A percentile compares a stretch with the other conserved stretches of the same genome.
Conservation (phyloP, 2,797 vertebrate genomes). For the Myiothlypis coronata region DNA sequence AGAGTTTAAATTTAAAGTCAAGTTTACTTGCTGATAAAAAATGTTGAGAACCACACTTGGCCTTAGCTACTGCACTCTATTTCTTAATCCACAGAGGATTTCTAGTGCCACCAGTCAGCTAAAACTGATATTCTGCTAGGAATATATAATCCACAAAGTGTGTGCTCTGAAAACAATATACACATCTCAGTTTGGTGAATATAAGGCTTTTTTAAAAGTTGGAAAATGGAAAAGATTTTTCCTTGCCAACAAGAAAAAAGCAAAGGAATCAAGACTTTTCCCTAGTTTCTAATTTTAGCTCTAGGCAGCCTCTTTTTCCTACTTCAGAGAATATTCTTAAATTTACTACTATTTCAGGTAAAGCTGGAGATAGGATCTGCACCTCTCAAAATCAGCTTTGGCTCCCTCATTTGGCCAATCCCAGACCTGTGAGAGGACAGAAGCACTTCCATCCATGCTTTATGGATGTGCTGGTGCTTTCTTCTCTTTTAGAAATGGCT, state of each 20-base stretch:
- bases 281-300: neutral
- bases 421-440: neutral
- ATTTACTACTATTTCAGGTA: neutral
- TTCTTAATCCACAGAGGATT: neutral
- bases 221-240: neutral
- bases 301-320: neutral
- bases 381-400: neutral
- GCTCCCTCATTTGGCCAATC: neutral
- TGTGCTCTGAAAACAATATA: neutral
- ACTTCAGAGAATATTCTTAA: neutral
- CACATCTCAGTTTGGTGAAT: neutral
- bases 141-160: neutral
- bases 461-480: neutral
- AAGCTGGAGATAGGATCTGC: neutral
- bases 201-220: neutral
- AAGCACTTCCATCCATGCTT: neutral
- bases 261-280: neutral
- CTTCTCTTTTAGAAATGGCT: neutral
- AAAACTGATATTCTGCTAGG: neutral
- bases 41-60: neutral
- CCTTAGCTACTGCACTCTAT: neutral
- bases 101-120: neutral
- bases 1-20: slow-evolving; percentile 2
- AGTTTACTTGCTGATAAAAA: neutral
- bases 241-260: neutral